Conservation (phyloP, 2,113 vertebrate genomes). For the Periophthalmodon schlosseri region DNA sequence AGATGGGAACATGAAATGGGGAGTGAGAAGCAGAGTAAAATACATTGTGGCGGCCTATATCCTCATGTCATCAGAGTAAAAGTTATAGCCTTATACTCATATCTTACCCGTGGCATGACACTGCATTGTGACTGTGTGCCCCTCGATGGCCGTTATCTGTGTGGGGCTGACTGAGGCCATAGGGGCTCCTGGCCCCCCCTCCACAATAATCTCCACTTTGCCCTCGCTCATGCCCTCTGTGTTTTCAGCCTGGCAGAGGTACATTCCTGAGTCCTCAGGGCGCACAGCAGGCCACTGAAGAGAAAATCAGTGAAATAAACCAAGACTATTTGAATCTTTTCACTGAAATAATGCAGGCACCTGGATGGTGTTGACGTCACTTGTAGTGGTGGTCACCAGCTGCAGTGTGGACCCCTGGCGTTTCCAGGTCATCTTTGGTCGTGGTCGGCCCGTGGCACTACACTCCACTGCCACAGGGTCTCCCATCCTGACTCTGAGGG, state of each 20-base stretch:
- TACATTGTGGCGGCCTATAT: background rate
- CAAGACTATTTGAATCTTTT: background rate
- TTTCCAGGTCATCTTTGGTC: constrained; percentile 84
- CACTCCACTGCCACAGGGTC: constrained; percentile 85
- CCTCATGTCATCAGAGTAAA: background rate
- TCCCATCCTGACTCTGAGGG: constrained; percentile 80
- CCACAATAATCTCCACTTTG: constrained; percentile 81
- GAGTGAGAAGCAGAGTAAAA: background rate
- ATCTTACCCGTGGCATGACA: constrained; percentile 84
- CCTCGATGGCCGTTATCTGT: constrained; percentile 80
- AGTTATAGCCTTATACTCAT: background rate
- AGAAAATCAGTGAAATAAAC: background rate
- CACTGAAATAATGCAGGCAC: constrained; percentile 11
- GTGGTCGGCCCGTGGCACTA: constrained; percentile 82
- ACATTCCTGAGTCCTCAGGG: constrained; percentile 81
- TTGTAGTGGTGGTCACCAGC: constrained; percentile 68
- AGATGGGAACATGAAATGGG: background rate
- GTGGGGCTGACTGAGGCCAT: constrained; percentile 71
- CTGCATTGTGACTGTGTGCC: constrained; percentile 80
- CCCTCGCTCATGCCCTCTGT: constrained; percentile 80
- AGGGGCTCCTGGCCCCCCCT: constrained; percentile 54
- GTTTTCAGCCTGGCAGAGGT: constrained; percentile 85
- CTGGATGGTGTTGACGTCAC: constrained; percentile 73
- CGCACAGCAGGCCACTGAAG: constrained; percentile 79
- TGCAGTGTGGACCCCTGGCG: constrained; percentile 77